phyloP scores from a whole-genome alignment of 2,888 invertebrate genomes.

The Chloromyia formosa region DNA sequence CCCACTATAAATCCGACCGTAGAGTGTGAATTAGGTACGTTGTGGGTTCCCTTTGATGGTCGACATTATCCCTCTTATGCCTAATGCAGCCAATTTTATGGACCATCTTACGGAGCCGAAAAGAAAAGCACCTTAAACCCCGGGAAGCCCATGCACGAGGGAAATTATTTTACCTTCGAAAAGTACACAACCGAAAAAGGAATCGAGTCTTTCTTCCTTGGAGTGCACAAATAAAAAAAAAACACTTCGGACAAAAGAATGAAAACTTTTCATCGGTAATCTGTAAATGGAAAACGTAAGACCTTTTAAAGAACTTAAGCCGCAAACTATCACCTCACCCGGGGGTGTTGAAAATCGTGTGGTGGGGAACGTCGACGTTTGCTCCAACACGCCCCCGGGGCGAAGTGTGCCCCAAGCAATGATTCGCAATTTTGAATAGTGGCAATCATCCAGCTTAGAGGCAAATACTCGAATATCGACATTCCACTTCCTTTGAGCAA shows the following conservation, averaged over 20 bases:
- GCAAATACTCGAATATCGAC: slow-evolving; percentile 1
- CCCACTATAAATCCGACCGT: slow-evolving; percentile 47
- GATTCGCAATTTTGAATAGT: slow-evolving; percentile 34
- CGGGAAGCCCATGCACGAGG: not conserved
- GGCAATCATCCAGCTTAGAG: slow-evolving; percentile 32
- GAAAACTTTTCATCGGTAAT: slow-evolving; percentile 38
- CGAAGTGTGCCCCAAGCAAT: not conserved
- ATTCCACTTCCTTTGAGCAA: slow-evolving; percentile 30
- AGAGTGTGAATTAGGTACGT: slow-evolving; percentile 49
- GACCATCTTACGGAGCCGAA: slow-evolving; percentile 30
- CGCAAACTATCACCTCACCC: slow-evolving; percentile 29
- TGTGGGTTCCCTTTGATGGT: slow-evolving; percentile 45
- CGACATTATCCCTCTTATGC: slow-evolving; percentile 48
- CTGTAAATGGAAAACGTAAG: slow-evolving; percentile 44
- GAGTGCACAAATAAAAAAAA: not conserved
- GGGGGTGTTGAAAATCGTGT: not conserved
- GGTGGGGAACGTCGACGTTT: slow-evolving; percentile 1
- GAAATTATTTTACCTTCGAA: slow-evolving; percentile 22
- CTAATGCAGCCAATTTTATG: slow-evolving; percentile 46
- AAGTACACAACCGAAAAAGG: slow-evolving; percentile 18
- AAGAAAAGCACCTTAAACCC: slow-evolving; percentile 18
- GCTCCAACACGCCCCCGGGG: slow-evolving; percentile 1
- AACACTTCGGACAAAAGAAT: slow-evolving; percentile 1
- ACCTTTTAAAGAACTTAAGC: slow-evolving; percentile 38
- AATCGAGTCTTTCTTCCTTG: too few species aligned